phyloP scores from a whole-genome alignment of 2,797 vertebrate species.

The Sebastes steindachneri region DNA sequence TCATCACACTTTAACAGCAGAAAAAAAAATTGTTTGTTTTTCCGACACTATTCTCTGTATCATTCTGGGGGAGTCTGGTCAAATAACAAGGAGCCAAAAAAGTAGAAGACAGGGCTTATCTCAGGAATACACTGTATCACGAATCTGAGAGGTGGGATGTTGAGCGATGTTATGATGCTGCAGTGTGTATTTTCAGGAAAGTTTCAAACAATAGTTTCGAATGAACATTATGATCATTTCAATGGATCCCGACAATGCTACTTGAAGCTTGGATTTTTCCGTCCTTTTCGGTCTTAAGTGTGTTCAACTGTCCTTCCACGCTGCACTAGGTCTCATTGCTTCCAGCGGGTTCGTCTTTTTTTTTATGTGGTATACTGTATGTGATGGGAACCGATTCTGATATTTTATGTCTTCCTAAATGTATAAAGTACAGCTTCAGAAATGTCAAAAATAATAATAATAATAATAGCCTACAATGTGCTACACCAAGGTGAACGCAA shows the following conservation, averaged over 20 bases:
- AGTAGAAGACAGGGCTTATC: slow-evolving; percentile 33
- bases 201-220: background rate
- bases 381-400: background rate
- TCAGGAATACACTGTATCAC: slow-evolving; percentile 61
- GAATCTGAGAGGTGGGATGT: slow-evolving; percentile 19
- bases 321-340: background rate
- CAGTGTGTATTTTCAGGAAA: slow-evolving; percentile 34
- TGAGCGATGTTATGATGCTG: slow-evolving; percentile 19
- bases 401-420: slow-evolving; percentile 33
- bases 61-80: background rate
- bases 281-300: background rate
- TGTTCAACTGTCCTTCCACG: background rate
- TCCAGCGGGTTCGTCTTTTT: background rate
- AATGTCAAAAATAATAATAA: slow-evolving; percentile 9
- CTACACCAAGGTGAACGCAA: background rate
- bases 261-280: slow-evolving; percentile 23
- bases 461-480: background rate
- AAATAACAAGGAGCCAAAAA: slow-evolving; percentile 18
- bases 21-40: background rate
- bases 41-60: background rate
- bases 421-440: slow-evolving; percentile 19
- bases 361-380: background rate
- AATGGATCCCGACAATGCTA: background rate
- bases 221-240: slow-evolving; percentile 9
- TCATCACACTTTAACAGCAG: background rate